Evolutionary conservation across 2,888 invertebrate species (phyloP).

Genomic region (Pristionchus fissidentatus): DNA sequence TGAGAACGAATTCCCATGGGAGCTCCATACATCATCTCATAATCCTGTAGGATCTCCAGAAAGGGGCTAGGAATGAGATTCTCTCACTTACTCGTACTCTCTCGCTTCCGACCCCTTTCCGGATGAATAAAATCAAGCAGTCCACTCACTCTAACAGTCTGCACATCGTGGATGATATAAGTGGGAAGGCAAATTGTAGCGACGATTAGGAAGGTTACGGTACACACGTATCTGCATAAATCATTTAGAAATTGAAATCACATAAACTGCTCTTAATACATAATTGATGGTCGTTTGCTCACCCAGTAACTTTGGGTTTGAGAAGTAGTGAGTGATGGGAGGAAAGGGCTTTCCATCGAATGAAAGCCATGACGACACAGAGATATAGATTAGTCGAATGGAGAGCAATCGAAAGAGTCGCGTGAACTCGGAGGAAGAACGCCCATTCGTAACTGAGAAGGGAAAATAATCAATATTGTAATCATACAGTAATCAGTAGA

Average conservation of each 20-base stretch:
- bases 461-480: background rate
- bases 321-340: slow-evolving; percentile 23
- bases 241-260: background rate
- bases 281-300: background rate
- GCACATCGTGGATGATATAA: slow-evolving; percentile 49
- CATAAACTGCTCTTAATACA: background rate
- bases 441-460: slow-evolving; percentile 55
- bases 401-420: slow-evolving; percentile 55
- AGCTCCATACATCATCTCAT: too few species aligned
- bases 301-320: slow-evolving; percentile 46
- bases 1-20: too few species aligned
- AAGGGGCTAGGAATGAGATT: too few species aligned
- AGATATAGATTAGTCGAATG: slow-evolving; percentile 61
- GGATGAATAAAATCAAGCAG: too few species aligned
- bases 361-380: slow-evolving; percentile 51
- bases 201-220: slow-evolving; percentile 38
- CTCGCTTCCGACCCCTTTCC: too few species aligned
- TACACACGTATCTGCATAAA: slow-evolving; percentile 48
- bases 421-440: slow-evolving; percentile 58
- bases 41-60: too few species aligned
- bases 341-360: slow-evolving; percentile 47
- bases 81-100: too few species aligned
- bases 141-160: background rate
- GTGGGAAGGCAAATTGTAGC: slow-evolving; percentile 47
- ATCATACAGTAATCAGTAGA: background rate